Conservation (phyloP, 2,888 invertebrate species). For the Caenorhabditis sulstoni region DNA sequence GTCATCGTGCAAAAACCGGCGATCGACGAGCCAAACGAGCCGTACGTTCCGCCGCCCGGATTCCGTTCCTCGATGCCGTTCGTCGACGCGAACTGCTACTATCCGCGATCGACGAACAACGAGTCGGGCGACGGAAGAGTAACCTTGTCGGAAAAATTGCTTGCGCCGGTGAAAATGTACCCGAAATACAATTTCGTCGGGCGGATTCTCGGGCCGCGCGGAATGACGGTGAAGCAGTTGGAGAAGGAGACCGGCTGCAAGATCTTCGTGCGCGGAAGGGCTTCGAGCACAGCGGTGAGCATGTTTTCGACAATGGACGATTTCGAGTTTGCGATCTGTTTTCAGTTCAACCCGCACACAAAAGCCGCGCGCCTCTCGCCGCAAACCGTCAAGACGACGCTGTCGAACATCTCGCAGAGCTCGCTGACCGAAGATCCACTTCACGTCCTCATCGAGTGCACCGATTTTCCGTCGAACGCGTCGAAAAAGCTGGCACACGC, state of each 20-base stretch:
- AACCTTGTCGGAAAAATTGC: conserved; percentile 28
- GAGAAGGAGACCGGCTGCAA: conserved; percentile 99
- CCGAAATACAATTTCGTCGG: conserved; percentile 97
- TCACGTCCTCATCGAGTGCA: conserved; percentile 55
- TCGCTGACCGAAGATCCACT: conserved; percentile 57
- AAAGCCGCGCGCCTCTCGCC: conserved; percentile 12
- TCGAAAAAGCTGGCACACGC: conserved; percentile 45
- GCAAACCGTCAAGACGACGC: conserved; percentile 6
- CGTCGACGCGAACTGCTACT: not conserved
- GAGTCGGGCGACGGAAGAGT: not conserved
- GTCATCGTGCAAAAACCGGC: conserved; percentile 30
- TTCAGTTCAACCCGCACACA: conserved; percentile 47
- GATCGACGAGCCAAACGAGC: conserved; percentile 3
- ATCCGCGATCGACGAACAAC: not conserved
- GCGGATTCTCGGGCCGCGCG: conserved; percentile 97
- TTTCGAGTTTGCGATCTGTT: not conserved
- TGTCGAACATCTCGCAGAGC: conserved; percentile 49
- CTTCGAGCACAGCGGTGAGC: conserved; percentile 33
- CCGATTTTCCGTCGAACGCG: conserved; percentile 12
- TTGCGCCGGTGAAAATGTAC: conserved; percentile 53
- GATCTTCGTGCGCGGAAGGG: conserved; percentile 87
- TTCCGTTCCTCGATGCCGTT: conserved; percentile 1
- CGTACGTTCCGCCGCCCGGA: not conserved
- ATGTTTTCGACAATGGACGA: no score
- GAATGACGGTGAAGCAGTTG: conserved; percentile 99